A percentile compares a stretch with the other conserved stretches of the same genome.
Conservation (phyloP, 2,888 invertebrate species). For the Drosophila leonis region DNA sequence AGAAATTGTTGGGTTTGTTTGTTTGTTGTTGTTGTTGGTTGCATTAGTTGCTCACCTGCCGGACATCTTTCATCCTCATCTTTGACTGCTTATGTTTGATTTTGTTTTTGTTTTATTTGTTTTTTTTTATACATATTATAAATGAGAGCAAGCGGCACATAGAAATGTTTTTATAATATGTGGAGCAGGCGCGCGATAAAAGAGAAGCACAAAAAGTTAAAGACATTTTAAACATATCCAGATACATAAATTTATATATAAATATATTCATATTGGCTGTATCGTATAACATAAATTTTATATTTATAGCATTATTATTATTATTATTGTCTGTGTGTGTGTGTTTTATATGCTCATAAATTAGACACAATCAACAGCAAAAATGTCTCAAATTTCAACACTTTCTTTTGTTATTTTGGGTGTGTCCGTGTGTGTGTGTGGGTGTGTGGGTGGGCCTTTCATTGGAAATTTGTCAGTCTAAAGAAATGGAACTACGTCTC, state of each 20-base stretch:
- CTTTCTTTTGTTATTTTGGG: constrained; percentile 55
- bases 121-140: constrained; percentile 6
- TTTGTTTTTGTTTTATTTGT: neutral
- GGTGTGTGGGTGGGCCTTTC: constrained; percentile 36
- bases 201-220: constrained; percentile 73
- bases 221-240: constrained; percentile 49
- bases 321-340: constrained; percentile 11
- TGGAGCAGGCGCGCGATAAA: constrained; percentile 48
- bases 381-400: constrained; percentile 64
- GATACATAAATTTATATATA: constrained; percentile 21
- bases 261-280: constrained; percentile 32
- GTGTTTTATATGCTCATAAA: constrained; percentile 37
- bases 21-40: constrained; percentile 51
- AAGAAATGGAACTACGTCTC: constrained; percentile 27
- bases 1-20: constrained; percentile 19
- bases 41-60: constrained; percentile 87
- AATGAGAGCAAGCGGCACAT: constrained; percentile 67
- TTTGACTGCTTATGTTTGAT: constrained; percentile 87
- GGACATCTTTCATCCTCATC: constrained; percentile 89
- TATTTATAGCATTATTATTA: constrained; percentile 25
- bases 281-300: constrained; percentile 30
- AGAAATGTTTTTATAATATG: constrained; percentile 44
- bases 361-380: constrained; percentile 24
- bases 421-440: constrained; percentile 1
- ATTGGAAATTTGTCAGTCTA: constrained; percentile 46